Percentiles rank a stretch among this genome's conserved stretches.
Conservation (phyloP, 2,888 invertebrate species). For the Willowsia nigromaculata region DNA sequence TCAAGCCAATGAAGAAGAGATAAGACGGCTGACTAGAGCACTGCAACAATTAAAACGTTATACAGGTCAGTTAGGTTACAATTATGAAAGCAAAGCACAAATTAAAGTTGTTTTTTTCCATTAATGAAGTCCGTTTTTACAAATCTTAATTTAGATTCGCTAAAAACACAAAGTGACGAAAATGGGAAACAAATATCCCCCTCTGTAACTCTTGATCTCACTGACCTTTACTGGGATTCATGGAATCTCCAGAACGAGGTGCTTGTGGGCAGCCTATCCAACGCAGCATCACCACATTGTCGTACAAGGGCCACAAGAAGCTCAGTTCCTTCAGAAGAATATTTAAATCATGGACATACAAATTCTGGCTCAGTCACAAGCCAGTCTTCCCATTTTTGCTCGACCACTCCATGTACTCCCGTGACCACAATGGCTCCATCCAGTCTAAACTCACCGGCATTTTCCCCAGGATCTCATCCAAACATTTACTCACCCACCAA, state of each 20-base stretch:
- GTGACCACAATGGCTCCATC: constrained; percentile 76
- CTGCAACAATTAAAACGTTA: constrained; percentile 92
- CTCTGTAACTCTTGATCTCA: constrained; percentile 68
- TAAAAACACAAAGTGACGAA: constrained; percentile 54
- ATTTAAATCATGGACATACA: constrained; percentile 78
- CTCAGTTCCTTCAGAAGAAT: constrained; percentile 84
- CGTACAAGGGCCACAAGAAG: constrained; percentile 82
- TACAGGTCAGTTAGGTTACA: constrained; percentile 84
- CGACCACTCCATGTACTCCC: constrained; percentile 78
- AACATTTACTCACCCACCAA: constrained; percentile 78
- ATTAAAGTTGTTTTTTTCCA: not conserved
- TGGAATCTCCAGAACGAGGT: constrained; percentile 87
- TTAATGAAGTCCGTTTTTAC: not conserved
- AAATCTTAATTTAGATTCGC: constrained; percentile 18
- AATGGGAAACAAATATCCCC: constrained; percentile 59
- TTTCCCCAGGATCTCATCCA: constrained; percentile 77
- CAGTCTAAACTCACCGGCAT: constrained; percentile 76
- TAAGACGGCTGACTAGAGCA: constrained; percentile 89
- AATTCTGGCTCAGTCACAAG: constrained; percentile 51
- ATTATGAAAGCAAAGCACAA: not conserved
- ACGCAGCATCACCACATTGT: constrained; percentile 80
- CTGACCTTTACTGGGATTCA: constrained; percentile 92
- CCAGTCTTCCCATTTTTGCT: constrained; percentile 73
- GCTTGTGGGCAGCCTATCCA: constrained; percentile 80
- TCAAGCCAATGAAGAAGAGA: constrained; percentile 89